These are phyloP conservation scores for Siniperca undulata DNA, from an alignment of 2,797 vertebrate genomes.

Conservation along the genomic window DNA sequence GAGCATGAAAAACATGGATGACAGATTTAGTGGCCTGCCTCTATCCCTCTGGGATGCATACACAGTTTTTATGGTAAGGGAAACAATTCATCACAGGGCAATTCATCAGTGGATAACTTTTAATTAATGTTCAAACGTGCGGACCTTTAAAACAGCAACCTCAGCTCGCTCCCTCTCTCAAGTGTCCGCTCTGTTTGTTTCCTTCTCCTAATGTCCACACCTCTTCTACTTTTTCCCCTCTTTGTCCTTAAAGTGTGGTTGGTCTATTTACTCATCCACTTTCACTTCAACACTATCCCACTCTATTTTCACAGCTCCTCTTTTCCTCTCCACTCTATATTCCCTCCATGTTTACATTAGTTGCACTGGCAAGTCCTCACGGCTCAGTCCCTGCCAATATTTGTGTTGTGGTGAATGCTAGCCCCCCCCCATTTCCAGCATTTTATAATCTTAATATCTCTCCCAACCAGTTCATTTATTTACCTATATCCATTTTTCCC, in stretches of 20 bases:
- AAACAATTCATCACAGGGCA: slow-evolving; percentile 90
- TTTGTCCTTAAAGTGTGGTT: slow-evolving; percentile 36
- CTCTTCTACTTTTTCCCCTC: slow-evolving; percentile 35
- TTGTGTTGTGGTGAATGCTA: slow-evolving; percentile 64
- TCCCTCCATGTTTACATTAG: slow-evolving; percentile 75
- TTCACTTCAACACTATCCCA: slow-evolving; percentile 48
- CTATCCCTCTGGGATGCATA: slow-evolving; percentile 66
- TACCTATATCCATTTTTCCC: background rate
- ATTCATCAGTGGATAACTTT: slow-evolving; percentile 89
- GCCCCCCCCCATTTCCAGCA: slow-evolving; percentile 50
- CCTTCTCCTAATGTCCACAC: slow-evolving; percentile 25
- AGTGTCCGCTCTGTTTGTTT: slow-evolving; percentile 51
- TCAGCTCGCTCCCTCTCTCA: slow-evolving; percentile 39
- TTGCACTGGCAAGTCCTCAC: slow-evolving; percentile 59
- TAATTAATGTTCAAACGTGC: slow-evolving; percentile 89
- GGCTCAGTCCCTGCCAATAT: slow-evolving; percentile 58
- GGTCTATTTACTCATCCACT: slow-evolving; percentile 61
- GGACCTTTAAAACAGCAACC: slow-evolving; percentile 80
- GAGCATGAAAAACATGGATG: slow-evolving; percentile 78
- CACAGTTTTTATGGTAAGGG: slow-evolving; percentile 76
- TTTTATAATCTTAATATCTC: slow-evolving; percentile 65
- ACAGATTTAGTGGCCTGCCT: slow-evolving; percentile 78
- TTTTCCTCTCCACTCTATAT: slow-evolving; percentile 68
- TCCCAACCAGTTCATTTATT: slow-evolving; percentile 51
- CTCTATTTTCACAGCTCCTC: slow-evolving; percentile 66